These are phyloP conservation scores for Cyprinodon diabolis DNA, from an alignment of 2,797 vertebrate species.

Conservation along the genomic window DNA sequence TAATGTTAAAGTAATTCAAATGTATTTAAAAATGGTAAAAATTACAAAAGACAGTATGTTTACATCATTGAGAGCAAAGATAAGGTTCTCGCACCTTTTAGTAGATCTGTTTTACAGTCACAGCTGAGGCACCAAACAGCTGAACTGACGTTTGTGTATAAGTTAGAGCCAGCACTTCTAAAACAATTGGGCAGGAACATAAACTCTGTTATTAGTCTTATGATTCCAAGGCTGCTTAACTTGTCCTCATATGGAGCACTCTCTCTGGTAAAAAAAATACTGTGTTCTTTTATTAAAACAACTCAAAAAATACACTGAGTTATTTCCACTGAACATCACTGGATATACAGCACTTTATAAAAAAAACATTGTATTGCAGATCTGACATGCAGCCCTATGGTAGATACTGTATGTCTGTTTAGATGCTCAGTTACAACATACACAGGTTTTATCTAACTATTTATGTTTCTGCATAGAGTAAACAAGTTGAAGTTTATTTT, in stretches of 20 bases:
- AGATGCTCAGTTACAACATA: not conserved
- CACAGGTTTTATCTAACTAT: too few relatives aligned
- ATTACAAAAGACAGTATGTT: not conserved
- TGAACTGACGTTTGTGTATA: not conserved
- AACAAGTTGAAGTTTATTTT: too few relatives aligned
- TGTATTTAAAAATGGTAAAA: not conserved
- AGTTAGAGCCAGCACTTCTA: constrained; percentile 1
- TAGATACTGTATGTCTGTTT: not conserved
- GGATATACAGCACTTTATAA: not conserved
- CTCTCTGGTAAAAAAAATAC: not conserved
- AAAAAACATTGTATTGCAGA: not conserved
- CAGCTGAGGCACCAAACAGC: not conserved
- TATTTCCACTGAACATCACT: too few relatives aligned
- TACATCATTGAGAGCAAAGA: not conserved
- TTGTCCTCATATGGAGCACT: not conserved
- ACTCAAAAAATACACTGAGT: not conserved
- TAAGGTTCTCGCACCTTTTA: not conserved
- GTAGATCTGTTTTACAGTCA: not conserved
- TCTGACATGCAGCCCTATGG: not conserved
- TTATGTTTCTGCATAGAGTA: too few relatives aligned
- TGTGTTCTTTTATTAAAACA: not conserved
- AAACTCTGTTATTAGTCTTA: constrained; percentile 1
- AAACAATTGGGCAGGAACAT: not conserved
- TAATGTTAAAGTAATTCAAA: not conserved
- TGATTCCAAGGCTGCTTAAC: not conserved